A percentile compares a stretch with the other conserved stretches of the same genome.
Evolutionary conservation across 2,113 vertebrate species (phyloP).

Genomic region (Percopsis transmontana): DNA sequence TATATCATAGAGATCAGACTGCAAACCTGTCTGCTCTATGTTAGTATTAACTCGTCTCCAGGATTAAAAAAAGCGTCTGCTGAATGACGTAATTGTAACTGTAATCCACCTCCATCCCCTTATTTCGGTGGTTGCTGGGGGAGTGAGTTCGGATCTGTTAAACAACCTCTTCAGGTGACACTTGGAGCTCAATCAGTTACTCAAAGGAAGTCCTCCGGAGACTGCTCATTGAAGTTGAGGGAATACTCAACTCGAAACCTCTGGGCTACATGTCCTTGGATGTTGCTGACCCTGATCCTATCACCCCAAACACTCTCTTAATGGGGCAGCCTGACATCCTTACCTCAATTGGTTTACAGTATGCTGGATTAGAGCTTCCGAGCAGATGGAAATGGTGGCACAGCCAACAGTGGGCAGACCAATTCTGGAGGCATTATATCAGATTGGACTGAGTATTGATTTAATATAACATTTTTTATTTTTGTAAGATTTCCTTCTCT

Average conservation of each 20-base stretch:
- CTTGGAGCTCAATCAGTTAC: neutral
- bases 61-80: too few species aligned
- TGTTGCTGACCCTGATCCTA: neutral
- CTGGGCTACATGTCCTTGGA: constrained; percentile 7
- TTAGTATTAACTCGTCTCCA: too few species aligned
- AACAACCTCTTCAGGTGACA: neutral
- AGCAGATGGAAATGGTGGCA: too few species aligned
- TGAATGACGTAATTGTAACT: too few species aligned
- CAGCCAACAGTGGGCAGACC: too few species aligned
- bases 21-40: too few species aligned
- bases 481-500: too few species aligned
- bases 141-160: neutral
- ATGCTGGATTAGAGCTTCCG: neutral
- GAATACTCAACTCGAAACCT: constrained; percentile 16
- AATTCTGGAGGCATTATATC: too few species aligned
- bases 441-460: too few species aligned
- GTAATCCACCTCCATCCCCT: constrained; percentile 4
- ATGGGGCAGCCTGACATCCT: neutral
- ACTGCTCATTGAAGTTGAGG: constrained; percentile 14
- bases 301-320: neutral
- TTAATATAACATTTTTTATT: too few species aligned
- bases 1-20: too few species aligned
- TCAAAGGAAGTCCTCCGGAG: constrained; percentile 1
- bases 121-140: constrained; percentile 6
- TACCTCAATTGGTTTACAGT: constrained; percentile 1